Percentiles rank a stretch among this genome's conserved stretches.
Conservation (phyloP, 2,888 invertebrate genomes). For the Phaedon cochleariae region DNA sequence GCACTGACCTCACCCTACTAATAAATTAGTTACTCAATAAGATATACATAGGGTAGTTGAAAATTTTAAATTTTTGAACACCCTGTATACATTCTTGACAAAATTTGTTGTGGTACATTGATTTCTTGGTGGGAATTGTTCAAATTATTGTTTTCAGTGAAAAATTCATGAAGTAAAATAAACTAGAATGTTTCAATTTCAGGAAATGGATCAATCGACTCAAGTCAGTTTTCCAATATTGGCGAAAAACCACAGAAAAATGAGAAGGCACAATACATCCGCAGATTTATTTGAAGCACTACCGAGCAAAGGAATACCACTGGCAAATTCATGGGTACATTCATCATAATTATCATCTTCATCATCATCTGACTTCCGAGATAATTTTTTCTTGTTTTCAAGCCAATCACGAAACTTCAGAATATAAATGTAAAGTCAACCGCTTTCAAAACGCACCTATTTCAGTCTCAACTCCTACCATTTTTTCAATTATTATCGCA, state of each 20-base stretch:
- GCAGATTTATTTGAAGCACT: constrained; percentile 57
- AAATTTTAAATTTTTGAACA: no score
- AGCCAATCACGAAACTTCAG: no score
- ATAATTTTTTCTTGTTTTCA: no score
- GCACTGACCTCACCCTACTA: no score
- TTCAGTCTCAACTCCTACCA: constrained; percentile 47
- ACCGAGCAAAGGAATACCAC: constrained; percentile 25
- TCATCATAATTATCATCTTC: constrained; percentile 22
- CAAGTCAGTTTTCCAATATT: constrained; percentile 54
- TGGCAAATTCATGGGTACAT: constrained; percentile 53
- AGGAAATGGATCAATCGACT: constrained; percentile 52
- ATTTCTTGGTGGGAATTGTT: no score
- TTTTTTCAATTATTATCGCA: no score
- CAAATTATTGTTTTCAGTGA: no score
- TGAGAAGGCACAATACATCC: constrained; percentile 67
- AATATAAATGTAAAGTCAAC: neutral
- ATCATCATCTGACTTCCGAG: neutral
- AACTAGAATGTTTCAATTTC: constrained; percentile 22
- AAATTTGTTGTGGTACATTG: no score
- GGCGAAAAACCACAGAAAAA: constrained; percentile 58
- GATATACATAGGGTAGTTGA: no score
- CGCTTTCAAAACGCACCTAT: constrained; percentile 1
- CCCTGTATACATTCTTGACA: no score
- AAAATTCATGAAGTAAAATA: neutral
- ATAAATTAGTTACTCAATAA: no score